These are phyloP conservation scores for Myotis brandtii DNA, from an alignment of 2,113 vertebrate species.

Conservation along the genomic window DNA sequence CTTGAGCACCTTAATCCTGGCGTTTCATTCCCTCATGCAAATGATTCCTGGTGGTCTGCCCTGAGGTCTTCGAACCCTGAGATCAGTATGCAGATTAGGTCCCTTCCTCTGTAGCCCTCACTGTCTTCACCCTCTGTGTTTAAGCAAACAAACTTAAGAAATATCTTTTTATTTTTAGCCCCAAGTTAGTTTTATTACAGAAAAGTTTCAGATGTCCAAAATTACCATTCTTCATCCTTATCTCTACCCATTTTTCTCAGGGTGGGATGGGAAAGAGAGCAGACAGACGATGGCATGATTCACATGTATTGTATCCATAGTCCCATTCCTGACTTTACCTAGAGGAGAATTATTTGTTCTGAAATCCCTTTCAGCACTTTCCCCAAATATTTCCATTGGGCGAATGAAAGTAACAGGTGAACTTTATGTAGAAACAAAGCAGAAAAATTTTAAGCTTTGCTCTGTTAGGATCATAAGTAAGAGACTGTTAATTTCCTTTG, in stretches of 20 bases:
- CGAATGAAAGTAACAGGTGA: slow-evolving; percentile 6
- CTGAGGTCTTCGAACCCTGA: neutral
- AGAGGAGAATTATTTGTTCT: slow-evolving; percentile 17
- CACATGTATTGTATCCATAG: neutral
- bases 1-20: neutral
- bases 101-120: neutral
- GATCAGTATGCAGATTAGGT: neutral
- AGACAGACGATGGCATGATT: neutral
- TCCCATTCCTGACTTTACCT: neutral
- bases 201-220: slow-evolving; percentile 44
- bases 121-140: neutral
- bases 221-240: neutral
- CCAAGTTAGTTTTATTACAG: neutral
- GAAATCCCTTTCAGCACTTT: slow-evolving; percentile 8
- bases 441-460: neutral
- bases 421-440: slow-evolving; percentile 23
- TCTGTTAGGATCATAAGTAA: neutral
- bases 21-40: neutral
- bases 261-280: neutral
- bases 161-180: slow-evolving; percentile 30
- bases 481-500: neutral
- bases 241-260: neutral
- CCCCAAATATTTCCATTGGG: slow-evolving; percentile 51
- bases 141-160: slow-evolving; percentile 50
- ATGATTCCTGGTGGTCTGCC: neutral